Evolutionary conservation across 2,797 vertebrate species (phyloP), one percentile per base, ranked within the genome.

Genomic region (Salarias fasciatus): DNA sequence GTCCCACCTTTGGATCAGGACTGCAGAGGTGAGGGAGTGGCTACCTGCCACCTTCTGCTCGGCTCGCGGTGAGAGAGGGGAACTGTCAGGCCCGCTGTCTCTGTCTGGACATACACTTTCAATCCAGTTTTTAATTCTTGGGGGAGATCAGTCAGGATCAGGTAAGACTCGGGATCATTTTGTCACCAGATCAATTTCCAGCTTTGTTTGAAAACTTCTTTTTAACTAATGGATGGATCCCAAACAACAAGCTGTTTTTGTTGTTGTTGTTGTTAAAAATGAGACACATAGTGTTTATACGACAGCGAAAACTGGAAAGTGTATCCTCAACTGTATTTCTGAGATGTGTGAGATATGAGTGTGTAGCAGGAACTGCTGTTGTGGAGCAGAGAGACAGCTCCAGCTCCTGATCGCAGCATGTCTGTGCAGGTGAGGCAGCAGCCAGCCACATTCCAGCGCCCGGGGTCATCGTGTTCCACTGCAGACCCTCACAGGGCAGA

Each of bases 371-470:
- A 9, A 9, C 45, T 15, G 12, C 69, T 69, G 55, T 70, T 62
- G 50, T 41, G 35, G 4, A 18, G 29, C n/a, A 18, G 45, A 53
- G 47, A 72, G 47, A 65, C 52, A 46, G 36, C 35, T 75, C 73
- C 18, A 53, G 74, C 75, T 81, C 79, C 36, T 63, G 67, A 73
- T 77, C 53, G 59, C 31, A 79, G 84, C 90, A 81, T 85, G 89
- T 90, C 90, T 86, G 88, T 88, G 88, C 90, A 90, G 86, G 90
- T 85, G 88, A 66, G 61, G 76, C 15, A 65, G 68, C 82, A 78
- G 73, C 14, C 62, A 9, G 80, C 49, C 46, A 41, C 90, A 92
- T 91, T 92, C 89, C 90, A 78, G 53, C 6, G 84, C 85, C 72
- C 24, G 69, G 78, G 79, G 72, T 80, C 77, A 79, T 73, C 69